Evolutionary conservation across 2,113 vertebrate genomes (phyloP).

Genomic region (Tupaia chinensis): DNA sequence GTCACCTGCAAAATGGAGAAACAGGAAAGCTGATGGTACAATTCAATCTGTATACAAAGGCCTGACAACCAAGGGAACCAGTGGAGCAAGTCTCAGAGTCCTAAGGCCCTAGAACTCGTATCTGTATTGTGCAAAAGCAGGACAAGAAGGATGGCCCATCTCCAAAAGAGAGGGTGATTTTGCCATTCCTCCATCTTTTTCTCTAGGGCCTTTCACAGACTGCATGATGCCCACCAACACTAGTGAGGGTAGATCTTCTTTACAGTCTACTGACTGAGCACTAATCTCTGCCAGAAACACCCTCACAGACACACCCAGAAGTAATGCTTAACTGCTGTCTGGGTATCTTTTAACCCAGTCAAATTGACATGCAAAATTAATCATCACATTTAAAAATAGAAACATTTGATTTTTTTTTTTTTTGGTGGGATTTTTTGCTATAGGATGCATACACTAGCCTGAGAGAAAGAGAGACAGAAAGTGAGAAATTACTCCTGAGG

Average conservation of each 20-base stretch:
- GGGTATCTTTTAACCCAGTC: not conserved
- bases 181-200: not conserved
- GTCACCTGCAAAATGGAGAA: not conserved
- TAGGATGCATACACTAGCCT: too few relatives aligned
- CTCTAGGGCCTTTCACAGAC: not conserved
- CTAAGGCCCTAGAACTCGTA: not conserved
- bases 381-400: not conserved
- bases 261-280: not conserved
- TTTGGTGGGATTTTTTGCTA: too few relatives aligned
- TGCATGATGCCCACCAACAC: not conserved
- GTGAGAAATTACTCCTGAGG: too few relatives aligned
- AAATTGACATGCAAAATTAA: not conserved
- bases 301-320: not conserved
- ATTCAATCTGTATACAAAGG: not conserved
- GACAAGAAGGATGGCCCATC: not conserved
- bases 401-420: not conserved
- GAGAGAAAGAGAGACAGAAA: too few relatives aligned
- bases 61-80: not conserved
- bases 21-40: not conserved
- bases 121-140: not conserved
- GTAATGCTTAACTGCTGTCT: not conserved
- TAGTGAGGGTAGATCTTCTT: not conserved
- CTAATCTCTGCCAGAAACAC: not conserved
- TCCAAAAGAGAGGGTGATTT: not conserved
- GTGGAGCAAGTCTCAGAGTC: not conserved